Evolutionary conservation across 23 tunicate species (phyloP).

Genomic region (Halocynthia roretzi): DNA sequence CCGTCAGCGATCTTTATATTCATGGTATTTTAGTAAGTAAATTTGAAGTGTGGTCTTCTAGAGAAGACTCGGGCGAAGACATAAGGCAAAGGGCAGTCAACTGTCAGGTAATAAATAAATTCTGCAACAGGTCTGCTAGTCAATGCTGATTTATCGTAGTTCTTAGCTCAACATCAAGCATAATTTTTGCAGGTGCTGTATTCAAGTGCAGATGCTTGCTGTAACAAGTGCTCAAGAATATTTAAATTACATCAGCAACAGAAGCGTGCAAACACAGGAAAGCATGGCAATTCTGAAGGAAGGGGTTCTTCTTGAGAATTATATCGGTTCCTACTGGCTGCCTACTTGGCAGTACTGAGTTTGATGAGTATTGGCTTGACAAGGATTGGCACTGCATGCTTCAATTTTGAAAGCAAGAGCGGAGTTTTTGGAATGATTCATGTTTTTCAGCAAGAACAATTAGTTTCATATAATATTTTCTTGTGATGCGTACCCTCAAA

Average conservation of each 20-base stretch:
- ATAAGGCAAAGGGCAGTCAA: slow-evolving; percentile 72
- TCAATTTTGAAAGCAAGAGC: too few species aligned
- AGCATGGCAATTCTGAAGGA: too few species aligned
- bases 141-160: background rate
- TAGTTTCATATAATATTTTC: too few species aligned
- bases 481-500: too few species aligned
- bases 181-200: slow-evolving; percentile 32
- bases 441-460: too few species aligned
- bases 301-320: too few species aligned
- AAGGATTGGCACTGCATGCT: too few species aligned
- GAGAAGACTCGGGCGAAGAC: slow-evolving; percentile 52
- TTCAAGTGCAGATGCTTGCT: slow-evolving; percentile 25
- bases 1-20: slow-evolving; percentile 44
- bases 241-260: slow-evolving; percentile 28
- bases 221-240: slow-evolving; percentile 52
- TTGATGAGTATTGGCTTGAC: too few species aligned
- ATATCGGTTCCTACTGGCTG: too few species aligned
- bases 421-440: too few species aligned
- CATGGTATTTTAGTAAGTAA: slow-evolving; percentile 63
- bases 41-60: slow-evolving; percentile 75
- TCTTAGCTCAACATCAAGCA: slow-evolving; percentile 3
- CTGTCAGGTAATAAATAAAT: slow-evolving; percentile 44
- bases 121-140: background rate
- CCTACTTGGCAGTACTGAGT: too few species aligned
- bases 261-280: background rate